phyloP scores from a whole-genome alignment of 2,113 vertebrate species.

The Alligator sinensis region DNA sequence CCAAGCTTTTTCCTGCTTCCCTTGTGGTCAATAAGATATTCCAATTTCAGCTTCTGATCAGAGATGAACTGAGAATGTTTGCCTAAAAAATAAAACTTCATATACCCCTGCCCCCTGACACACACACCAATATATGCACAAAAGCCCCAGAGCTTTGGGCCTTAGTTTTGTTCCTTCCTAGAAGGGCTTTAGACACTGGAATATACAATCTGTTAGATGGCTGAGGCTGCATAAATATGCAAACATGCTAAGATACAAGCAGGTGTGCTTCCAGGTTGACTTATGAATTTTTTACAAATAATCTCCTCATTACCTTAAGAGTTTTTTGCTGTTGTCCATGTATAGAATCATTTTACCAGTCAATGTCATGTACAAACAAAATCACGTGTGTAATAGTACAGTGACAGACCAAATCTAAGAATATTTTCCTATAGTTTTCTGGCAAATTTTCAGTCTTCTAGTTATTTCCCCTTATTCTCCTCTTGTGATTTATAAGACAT shows the following conservation, averaged over 20 bases:
- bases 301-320: not conserved
- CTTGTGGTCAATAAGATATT: not conserved
- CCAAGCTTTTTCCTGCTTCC: not conserved
- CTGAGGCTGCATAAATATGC: not conserved
- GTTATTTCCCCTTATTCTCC: not conserved
- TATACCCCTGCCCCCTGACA: not conserved
- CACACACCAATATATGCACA: not conserved
- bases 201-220: not conserved
- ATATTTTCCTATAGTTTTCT: conserved; percentile 1
- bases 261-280: not conserved
- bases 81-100: not conserved
- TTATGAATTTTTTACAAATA: not conserved
- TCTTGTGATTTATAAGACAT: not conserved
- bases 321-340: not conserved
- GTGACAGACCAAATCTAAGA: not conserved
- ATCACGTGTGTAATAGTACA: not conserved
- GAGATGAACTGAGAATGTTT: not conserved
- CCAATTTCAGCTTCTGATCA: not conserved
- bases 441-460: not conserved
- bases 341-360: not conserved
- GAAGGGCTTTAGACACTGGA: not conserved
- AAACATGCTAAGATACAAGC: too few relatives aligned
- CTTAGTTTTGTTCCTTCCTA: not conserved
- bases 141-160: not conserved
- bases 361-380: not conserved